phyloP scores from a whole-genome alignment of 2,888 invertebrate species.

The Hydriomena furcata region DNA sequence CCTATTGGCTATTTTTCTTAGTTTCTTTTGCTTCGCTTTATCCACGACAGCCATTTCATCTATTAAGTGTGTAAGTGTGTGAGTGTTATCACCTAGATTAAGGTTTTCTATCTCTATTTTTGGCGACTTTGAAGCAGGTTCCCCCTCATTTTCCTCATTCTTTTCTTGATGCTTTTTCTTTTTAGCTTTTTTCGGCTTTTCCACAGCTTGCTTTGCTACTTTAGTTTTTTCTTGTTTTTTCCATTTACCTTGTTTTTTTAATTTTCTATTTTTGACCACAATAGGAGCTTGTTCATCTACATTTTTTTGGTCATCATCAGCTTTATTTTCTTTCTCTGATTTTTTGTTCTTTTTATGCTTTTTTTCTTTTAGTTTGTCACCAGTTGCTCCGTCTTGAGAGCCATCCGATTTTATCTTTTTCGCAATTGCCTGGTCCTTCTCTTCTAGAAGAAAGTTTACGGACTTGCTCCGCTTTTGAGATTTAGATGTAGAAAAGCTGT shows the following conservation, averaged over 20 bases:
- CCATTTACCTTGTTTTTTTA: slow-evolving; percentile 39
- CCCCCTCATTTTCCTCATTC: slow-evolving; percentile 42
- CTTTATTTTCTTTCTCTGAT: slow-evolving; percentile 48
- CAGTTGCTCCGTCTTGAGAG: slow-evolving; percentile 32
- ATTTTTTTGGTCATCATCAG: slow-evolving; percentile 31
- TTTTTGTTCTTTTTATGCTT: slow-evolving; percentile 31
- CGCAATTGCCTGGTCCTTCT: slow-evolving; percentile 54
- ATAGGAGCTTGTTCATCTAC: slow-evolving; percentile 27
- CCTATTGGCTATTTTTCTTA: slow-evolving; percentile 50
- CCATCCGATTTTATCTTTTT: slow-evolving; percentile 67
- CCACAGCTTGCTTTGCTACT: slow-evolving; percentile 29
- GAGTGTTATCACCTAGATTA: slow-evolving; percentile 68
- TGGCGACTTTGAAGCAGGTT: slow-evolving; percentile 50
- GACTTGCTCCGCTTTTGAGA: slow-evolving; percentile 72
- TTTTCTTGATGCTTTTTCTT: slow-evolving; percentile 54
- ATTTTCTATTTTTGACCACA: slow-evolving; percentile 1
- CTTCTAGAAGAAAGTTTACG: slow-evolving; percentile 71
- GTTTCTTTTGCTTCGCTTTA: slow-evolving; percentile 58
- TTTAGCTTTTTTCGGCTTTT: slow-evolving; percentile 47
- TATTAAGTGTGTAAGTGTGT: slow-evolving; percentile 62
- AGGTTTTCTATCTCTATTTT: slow-evolving; percentile 67
- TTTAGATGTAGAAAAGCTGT: slow-evolving; percentile 38
- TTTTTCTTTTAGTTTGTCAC: slow-evolving; percentile 29
- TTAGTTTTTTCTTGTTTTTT: slow-evolving; percentile 47
- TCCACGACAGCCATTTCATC: slow-evolving; percentile 73